phyloP scores from a whole-genome alignment of 1,140 invertebrate species.

The Lepeophtheirus salmonis region DNA sequence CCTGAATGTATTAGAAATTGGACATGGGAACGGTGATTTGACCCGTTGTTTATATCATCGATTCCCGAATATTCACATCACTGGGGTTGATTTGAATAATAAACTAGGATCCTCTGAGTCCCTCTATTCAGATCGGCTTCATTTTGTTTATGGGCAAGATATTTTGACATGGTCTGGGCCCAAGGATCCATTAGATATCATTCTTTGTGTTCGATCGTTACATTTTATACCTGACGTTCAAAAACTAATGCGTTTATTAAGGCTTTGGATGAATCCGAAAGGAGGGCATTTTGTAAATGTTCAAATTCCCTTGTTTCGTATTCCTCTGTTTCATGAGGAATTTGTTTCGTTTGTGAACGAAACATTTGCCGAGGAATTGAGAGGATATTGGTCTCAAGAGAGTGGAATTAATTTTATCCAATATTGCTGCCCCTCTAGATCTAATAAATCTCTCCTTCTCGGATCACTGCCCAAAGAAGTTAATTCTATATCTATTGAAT shows the following conservation, averaged over 20 bases:
- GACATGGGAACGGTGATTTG: neutral
- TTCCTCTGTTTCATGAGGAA: neutral
- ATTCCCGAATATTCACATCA: neutral
- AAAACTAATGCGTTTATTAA: neutral
- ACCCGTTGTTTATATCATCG: neutral
- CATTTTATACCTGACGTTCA: neutral
- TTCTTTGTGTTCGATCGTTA: neutral
- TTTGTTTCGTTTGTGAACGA: neutral
- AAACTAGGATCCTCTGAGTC: slow-evolving; percentile 43
- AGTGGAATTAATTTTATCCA: neutral
- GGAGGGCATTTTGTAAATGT: neutral
- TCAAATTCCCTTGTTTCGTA: neutral
- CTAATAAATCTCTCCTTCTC: neutral
- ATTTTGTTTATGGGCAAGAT: neutral
- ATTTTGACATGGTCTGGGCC: neutral
- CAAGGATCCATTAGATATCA: neutral
- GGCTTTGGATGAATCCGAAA: neutral
- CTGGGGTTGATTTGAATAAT: neutral
- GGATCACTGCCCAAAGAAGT: no score
- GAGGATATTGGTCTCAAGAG: neutral
- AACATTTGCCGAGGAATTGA: neutral
- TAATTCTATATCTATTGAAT: no score
- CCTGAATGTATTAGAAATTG: neutral
- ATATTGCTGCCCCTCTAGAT: neutral
- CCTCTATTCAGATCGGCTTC: neutral